Percentiles rank a stretch among this genome's conserved stretches.
Evolutionary conservation across 1,140 invertebrate species (phyloP).

Genomic region (Heliconius melpomene): DNA sequence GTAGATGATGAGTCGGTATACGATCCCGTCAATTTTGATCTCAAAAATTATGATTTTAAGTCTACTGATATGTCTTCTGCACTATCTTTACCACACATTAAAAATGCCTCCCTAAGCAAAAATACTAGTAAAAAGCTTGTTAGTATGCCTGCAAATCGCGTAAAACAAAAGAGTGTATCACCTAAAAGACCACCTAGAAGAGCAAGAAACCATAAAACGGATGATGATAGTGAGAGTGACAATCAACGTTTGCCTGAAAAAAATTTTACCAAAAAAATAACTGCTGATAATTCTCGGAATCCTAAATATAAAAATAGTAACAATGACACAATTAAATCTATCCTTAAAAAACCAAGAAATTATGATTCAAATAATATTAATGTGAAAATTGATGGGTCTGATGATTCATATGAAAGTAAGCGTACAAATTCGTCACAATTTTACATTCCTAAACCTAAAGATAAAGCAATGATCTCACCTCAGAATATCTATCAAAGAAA

Average conservation of each 20-base stretch:
- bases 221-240: slow-evolving; percentile 77
- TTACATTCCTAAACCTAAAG: slow-evolving; percentile 84
- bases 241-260: slow-evolving; percentile 67
- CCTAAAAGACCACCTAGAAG: slow-evolving; percentile 74
- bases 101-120: slow-evolving; percentile 63
- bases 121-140: slow-evolving; percentile 63
- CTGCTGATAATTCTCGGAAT: slow-evolving; percentile 46
- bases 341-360: slow-evolving; percentile 84
- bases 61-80: slow-evolving; percentile 61
- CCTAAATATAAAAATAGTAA: slow-evolving; percentile 66
- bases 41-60: slow-evolving; percentile 72
- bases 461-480: slow-evolving; percentile 52
- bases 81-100: slow-evolving; percentile 72
- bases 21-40: slow-evolving; percentile 76
- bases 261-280: slow-evolving; percentile 56
- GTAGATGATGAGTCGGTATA: slow-evolving; percentile 68
- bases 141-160: slow-evolving; percentile 59
- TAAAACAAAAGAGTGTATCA: slow-evolving; percentile 74
- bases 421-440: slow-evolving; percentile 82
- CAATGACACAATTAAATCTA: slow-evolving; percentile 83
- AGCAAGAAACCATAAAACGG: slow-evolving; percentile 68
- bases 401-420: slow-evolving; percentile 64
- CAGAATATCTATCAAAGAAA: slow-evolving; percentile 77
- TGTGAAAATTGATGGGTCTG: slow-evolving; percentile 54
- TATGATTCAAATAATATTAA: slow-evolving; percentile 54